phyloP scores from a whole-genome alignment of 1,140 invertebrate genomes.

The Mamestra configurata region DNA sequence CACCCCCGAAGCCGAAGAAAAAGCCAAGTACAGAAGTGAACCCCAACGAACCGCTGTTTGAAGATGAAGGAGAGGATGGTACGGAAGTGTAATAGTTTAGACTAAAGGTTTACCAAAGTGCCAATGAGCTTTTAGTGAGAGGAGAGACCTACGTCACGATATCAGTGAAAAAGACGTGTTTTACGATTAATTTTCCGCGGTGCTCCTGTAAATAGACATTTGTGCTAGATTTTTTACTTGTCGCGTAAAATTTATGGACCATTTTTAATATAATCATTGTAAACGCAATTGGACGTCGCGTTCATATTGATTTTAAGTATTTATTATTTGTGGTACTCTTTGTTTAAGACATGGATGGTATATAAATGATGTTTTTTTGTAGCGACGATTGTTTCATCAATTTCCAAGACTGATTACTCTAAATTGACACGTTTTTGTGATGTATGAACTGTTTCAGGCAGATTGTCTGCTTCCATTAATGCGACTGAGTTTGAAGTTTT shows the following conservation, averaged over 20 bases:
- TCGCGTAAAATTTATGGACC: constrained; percentile 83
- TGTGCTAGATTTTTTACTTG: constrained; percentile 87
- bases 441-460: constrained; percentile 31
- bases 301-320: constrained; percentile 81
- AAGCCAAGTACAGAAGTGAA: constrained; percentile 88
- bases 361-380: constrained; percentile 30
- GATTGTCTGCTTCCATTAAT: neutral
- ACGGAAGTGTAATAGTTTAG: constrained; percentile 91
- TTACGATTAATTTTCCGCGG: constrained; percentile 77
- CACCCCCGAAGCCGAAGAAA: constrained; percentile 94
- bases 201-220: constrained; percentile 85
- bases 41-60: constrained; percentile 91
- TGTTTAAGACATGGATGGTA: constrained; percentile 62
- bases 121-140: constrained; percentile 83
- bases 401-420: constrained; percentile 84
- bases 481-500: neutral
- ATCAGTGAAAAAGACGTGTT: constrained; percentile 75
- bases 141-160: constrained; percentile 64
- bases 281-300: constrained; percentile 64
- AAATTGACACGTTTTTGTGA: constrained; percentile 70
- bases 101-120: constrained; percentile 73
- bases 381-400: constrained; percentile 71
- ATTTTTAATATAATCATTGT: constrained; percentile 74
- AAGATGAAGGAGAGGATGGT: constrained; percentile 95
- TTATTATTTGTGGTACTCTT: constrained; percentile 79